Evolutionary conservation across 2,888 invertebrate species (phyloP), one percentile per base, ranked within the genome.

Genomic region (Sinodicranocentrus sp.): DNA sequence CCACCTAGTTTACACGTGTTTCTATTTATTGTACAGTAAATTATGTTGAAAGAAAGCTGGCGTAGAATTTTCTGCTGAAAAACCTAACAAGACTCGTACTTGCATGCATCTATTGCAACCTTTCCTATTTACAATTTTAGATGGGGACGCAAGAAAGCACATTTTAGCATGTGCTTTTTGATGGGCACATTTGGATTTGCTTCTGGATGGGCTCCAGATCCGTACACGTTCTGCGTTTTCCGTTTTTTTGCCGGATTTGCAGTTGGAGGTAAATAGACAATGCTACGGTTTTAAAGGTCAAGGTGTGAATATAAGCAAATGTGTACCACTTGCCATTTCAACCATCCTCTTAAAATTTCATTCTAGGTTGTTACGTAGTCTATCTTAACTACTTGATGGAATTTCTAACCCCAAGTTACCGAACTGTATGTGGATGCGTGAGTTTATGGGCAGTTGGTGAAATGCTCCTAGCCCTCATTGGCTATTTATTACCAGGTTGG

Each of bases 311-410:
- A 10, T 13, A 17, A 52, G 44, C 13, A 44, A 39, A n/a, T 48
- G 17, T 48, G 15, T n/a, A 57, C 25, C 39, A 13, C 57, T 48
- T 48, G 10, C 13, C 57, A 1, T 23, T 39, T 33, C 3, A 33
- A 33, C 33, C 33, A 33, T 10, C 33, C 3, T 6, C 10, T 33
- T 33, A 33, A 33, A 61, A 23, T 13, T 61, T 26, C 28, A 17
- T 33, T 57, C 33, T 59, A 87, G 87, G 86, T 0, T 85, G 82
- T 43, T 85, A 86, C 68, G 84, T 88, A 0, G 83, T 88, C 2
- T 84, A 76, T 25, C 33, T 87, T 6, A 85, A 86, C 28, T 88
- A 87, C 48, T 83, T 86, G n/a, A 87, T 88, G 86, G 88, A 88
- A 68, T 87, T 88, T 48, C 63, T 88, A 1, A 88, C 88, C 6